Base-by-base conservation (phyloP, 2,797 vertebrate species). In the Coregonus sp. region DNA sequence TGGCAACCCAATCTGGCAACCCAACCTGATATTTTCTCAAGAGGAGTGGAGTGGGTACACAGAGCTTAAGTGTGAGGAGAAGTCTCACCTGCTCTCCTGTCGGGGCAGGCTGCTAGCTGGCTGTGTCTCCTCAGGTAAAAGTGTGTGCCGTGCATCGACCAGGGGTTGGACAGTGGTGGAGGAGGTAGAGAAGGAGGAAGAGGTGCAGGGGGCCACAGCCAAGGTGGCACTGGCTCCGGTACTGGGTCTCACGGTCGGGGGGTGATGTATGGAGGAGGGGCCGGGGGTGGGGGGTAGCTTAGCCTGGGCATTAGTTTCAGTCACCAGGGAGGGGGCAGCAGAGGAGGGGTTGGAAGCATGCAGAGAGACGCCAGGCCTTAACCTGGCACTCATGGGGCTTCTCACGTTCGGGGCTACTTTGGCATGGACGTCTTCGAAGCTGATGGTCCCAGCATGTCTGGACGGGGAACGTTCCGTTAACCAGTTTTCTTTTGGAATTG, bases 81-180 rank as follows among this genome's bases (percentile, higher is more conserved):
- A 87, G 83, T 82, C 98, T 99, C 97, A 99, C 98, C 98, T 99
- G 97, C 90, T 95, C 79, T 85, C 93, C 90, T 92, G 94, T 92
- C 79, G 89, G 92, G 93, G 91, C 92, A 93, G 92, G 89, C 86
- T 95, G 90, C 92, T 95, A 94, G 95, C 95, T 92, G 95, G 94
- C 91, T 94, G 96, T 94, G 94, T 96, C 96, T 98, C 96, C 96
- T 95, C 92, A 89, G 97, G 96, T 93, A 96, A 94, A 96, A 97
- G 94, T 93, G 91, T 92, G 94, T 95, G 95, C 85, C 87, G 94
- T 93, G 95, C 93, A 92, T 94, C 95, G 86, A 93, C 94, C 88
- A 80, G 90, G 87, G 85, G 91, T 87, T 89, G 94, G 88, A 92
- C 92, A 86, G 93, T 89, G 90, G 88, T 89, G 89, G 78, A 87